Percentiles rank a stretch among this genome's conserved stretches.
Evolutionary conservation across 2,113 vertebrate species (phyloP).

Genomic region (Vulpes lagopus): DNA sequence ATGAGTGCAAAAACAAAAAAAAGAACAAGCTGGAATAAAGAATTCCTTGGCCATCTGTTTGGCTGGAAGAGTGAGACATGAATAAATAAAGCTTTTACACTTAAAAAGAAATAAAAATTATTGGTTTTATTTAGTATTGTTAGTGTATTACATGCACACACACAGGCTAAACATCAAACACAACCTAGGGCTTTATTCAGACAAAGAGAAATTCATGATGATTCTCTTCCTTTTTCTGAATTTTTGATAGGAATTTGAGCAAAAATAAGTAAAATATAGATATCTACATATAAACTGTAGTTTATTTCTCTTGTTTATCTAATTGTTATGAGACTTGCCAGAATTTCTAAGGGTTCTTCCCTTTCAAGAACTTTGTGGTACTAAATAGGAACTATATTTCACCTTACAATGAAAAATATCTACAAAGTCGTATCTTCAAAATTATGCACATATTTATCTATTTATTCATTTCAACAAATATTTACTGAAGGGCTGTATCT

Average conservation of each 20-base stretch:
- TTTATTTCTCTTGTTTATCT: neutral
- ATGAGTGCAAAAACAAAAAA: neutral
- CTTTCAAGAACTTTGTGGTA: neutral
- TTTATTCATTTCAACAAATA: neutral
- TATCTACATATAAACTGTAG: neutral
- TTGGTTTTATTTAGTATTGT: neutral
- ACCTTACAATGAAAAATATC: neutral
- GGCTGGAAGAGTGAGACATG: neutral
- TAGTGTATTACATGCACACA: neutral
- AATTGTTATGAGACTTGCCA: neutral
- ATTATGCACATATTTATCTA: neutral
- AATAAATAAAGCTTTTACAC: constrained; percentile 23
- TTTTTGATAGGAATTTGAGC: neutral
- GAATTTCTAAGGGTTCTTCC: neutral
- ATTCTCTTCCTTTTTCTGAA: neutral
- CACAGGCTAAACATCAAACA: neutral
- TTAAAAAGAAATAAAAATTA: constrained; percentile 53
- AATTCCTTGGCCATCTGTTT: neutral
- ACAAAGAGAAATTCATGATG: neutral
- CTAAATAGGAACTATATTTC: neutral
- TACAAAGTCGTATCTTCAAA: neutral
- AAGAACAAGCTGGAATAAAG: neutral
- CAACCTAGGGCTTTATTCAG: neutral
- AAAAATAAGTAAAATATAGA: neutral
- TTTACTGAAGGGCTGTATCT: neutral